Evolutionary conservation across 2,888 invertebrate genomes (phyloP), one percentile per base, ranked within the genome.

Genomic region (Bedellia somnulentella): DNA sequence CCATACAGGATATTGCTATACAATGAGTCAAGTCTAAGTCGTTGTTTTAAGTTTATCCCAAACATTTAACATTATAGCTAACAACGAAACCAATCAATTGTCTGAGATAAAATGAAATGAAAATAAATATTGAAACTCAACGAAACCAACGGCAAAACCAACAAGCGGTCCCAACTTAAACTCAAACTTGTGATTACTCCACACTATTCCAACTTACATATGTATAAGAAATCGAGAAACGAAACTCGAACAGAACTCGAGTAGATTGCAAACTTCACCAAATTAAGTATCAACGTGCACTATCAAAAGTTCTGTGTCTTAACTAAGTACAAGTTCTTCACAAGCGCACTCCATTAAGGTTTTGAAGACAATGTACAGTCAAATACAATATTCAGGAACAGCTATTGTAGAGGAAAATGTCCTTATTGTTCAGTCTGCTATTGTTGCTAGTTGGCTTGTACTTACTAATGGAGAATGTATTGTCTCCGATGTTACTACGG

Each of bases 321-420:
- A 44, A 53, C 48, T 45, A 44, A 44, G 49, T 26, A 24, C 3
- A 18, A 49, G 41, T 49, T 57, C 46, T 57, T 54, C 46, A 53
- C 52, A 52, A 50, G 46, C 45, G 42, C 30, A n/a, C 28, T 32
- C 28, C 24, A 32, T 28, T 27, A 32, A 24, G 24, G 32, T 32
- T 52, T 47, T 41, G 47, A 45, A 50, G 54, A 55, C 53, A 56
- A 53, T 56, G 55, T 59, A 50, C 44, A 66, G 59, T 61, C 54
- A 62, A 66, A 68, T 63, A 67, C 66, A 63, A 59, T 63, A 64
- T 67, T 64, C 62, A 60, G 61, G 62, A 60, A 61, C 57, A 62
- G 57, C 62, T 49, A 66, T 66, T 67, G 68, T 66, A 53, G 43
- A 41, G 47, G 58, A 60, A 66, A 68, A 68, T 60, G 62, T 57